Evolutionary conservation across 2,888 invertebrate genomes (phyloP).

Genomic region (Rhagonycha fulva): DNA sequence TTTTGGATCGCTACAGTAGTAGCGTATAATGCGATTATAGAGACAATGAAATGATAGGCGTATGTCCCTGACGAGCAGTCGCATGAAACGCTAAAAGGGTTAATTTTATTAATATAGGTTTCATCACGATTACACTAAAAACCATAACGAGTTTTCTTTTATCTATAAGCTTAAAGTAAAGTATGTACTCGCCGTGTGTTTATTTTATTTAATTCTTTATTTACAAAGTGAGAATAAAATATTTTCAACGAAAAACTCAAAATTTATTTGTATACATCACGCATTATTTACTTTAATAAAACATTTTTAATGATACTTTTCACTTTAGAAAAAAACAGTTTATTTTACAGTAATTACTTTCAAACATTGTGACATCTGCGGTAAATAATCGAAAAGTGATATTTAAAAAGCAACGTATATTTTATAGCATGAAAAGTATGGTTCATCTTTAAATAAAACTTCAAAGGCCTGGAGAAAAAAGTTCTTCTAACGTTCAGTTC

Average conservation of each 20-base stretch:
- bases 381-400: background rate
- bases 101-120: background rate
- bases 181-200: background rate
- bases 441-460: background rate
- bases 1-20: too few species aligned
- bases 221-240: background rate
- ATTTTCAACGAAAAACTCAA: background rate
- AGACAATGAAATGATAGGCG: background rate
- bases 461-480: background rate
- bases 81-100: background rate
- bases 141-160: background rate
- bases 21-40: background rate
- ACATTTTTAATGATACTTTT: background rate
- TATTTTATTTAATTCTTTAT: background rate
- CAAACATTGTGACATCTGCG: background rate
- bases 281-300: background rate
- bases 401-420: background rate
- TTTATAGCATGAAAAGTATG: background rate
- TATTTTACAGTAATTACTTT: background rate
- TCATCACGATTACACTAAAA: background rate
- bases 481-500: background rate
- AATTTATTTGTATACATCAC: background rate
- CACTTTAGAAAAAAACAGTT: too few species aligned
- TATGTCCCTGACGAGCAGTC: background rate
- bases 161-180: background rate